Base-by-base conservation (phyloP, 2,797 vertebrate genomes). In the Pseudochromis fuscus region DNA sequence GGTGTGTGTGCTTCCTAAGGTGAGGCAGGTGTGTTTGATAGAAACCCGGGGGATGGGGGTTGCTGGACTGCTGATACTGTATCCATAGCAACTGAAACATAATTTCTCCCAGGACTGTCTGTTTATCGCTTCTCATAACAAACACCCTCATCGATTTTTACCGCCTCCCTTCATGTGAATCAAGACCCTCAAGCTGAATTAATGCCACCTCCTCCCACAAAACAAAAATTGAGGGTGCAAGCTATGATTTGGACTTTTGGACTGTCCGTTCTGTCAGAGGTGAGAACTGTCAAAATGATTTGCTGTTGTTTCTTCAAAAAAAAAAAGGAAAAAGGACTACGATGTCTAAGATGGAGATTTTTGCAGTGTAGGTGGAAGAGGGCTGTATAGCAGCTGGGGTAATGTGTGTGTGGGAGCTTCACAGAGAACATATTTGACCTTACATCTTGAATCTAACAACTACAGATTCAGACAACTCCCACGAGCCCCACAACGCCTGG, bases 11-110 rank as follows among this genome's bases (percentile, higher is more conserved):
- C 78, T 50, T 63, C 25, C 23, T 23, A 1, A 37, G 71, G 62
- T 3, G 65, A 74, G 50, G 73, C 74, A 85, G 86, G 82, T 87
- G 82, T 77, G 65, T 49, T 65, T 52, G 63, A 75, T 69, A 50
- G 53, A 76, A 68, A 28, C 79, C 61, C 55, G 4, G 23, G 46
- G 67, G 27, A 12, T 30, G 8, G 40, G 35, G 9, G 51, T 44
- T 18, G 61, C 51, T 68, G 46, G 49, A 72, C 66, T 77, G 51
- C 61, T 44, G 45, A 75, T 56, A 61, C 48, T 24, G 75, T 81
- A 76, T 50, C 77, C 68, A 85, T 58, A 68, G 81, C 25, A 76
- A 87, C 80, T 0, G 37, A 44, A 70, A 52, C 53, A 51, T 65
- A 25, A 50, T 48, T 25, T 67, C 66, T 72, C 72, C 37, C 1